A percentile compares a stretch with the other conserved stretches of the same genome.
Conservation (phyloP, 2,797 vertebrate species). For the Allobates femoralis region DNA sequence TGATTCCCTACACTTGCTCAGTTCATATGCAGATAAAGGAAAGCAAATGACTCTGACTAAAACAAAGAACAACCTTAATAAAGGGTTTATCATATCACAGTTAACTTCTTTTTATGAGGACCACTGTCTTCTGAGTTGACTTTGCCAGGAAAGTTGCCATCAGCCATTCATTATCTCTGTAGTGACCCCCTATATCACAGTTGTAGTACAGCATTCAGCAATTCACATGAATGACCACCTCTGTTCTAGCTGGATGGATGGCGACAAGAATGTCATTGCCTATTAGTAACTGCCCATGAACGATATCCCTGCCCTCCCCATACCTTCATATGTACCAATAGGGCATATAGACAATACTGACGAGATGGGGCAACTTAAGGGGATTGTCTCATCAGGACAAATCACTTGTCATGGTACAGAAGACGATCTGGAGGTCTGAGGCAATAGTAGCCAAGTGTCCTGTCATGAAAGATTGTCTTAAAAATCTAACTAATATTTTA, state of each 20-base stretch:
- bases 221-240: neutral
- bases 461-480: neutral
- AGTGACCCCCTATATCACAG: neutral
- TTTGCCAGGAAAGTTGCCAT: neutral
- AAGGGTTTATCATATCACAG: neutral
- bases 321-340: neutral
- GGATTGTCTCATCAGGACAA: neutral
- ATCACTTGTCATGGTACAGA: neutral
- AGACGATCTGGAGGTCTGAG: neutral
- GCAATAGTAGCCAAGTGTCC: neutral
- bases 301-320: neutral
- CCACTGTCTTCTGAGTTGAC: neutral
- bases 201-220: neutral
- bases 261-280: neutral
- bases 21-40: neutral
- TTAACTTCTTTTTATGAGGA: neutral
- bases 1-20: neutral
- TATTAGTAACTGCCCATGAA: neutral
- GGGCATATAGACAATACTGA: neutral
- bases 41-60: neutral
- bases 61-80: neutral
- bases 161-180: neutral
- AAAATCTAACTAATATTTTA: no score
- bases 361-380: neutral
- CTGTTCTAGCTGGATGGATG: neutral